Conservation (phyloP, 2,113 vertebrate species). For the Eclectus roratus region DNA sequence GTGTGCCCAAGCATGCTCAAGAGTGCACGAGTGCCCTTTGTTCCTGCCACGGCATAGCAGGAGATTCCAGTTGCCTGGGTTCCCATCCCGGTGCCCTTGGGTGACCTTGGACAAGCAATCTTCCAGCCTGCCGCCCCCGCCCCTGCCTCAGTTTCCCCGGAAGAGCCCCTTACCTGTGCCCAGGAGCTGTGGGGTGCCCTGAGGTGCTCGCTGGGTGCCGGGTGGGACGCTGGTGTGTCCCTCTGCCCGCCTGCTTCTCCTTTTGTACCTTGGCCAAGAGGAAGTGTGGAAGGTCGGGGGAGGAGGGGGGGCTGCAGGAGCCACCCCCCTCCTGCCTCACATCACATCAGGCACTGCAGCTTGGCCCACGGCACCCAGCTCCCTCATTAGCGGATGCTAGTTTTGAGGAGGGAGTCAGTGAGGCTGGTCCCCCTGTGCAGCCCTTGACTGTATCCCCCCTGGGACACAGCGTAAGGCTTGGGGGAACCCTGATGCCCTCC, state of each 20-base stretch:
- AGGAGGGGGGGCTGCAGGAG: background rate
- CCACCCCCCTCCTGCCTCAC: background rate
- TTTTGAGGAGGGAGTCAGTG: background rate
- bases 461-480: background rate
- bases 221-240: background rate
- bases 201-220: accelerated
- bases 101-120: background rate
- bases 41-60: accelerated
- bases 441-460: too few species aligned
- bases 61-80: accelerated
- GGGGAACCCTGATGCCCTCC: background rate
- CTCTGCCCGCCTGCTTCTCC: background rate
- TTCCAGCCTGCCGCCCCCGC: background rate
- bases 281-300: background rate
- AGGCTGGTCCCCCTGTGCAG: background rate
- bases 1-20: accelerated
- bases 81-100: background rate
- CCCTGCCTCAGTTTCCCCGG: background rate
- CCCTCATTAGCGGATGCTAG: background rate
- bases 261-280: slow-evolving; percentile 42
- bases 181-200: background rate
- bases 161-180: slow-evolving; percentile 28
- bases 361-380: accelerated
- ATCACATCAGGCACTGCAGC: background rate
- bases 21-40: accelerated